Evolutionary conservation across 2,113 vertebrate genomes (phyloP).

Genomic region (Marmota flaviventris): DNA sequence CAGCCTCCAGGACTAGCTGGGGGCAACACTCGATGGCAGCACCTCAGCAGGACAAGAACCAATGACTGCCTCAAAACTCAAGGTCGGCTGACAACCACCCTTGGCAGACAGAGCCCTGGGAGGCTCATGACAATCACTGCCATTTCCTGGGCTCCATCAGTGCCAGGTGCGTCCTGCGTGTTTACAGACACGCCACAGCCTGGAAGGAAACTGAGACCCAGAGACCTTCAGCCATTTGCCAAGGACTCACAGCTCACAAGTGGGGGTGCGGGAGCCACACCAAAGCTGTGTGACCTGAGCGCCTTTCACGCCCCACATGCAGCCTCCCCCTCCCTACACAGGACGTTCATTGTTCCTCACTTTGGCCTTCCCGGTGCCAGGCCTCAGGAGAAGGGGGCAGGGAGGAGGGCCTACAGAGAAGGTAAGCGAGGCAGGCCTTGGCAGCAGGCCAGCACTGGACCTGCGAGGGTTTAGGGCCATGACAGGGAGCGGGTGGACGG

Average conservation of each 20-base stretch:
- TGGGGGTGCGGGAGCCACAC: background rate
- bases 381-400: background rate
- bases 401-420: background rate
- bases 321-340: too few species aligned
- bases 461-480: background rate
- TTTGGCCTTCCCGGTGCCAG: too few species aligned
- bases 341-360: too few species aligned
- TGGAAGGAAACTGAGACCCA: background rate
- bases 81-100: background rate
- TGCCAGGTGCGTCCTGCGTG: background rate
- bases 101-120: background rate
- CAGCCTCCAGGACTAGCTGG: background rate
- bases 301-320: background rate
- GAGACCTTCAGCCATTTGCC: background rate
- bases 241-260: background rate
- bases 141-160: rapidly evolving
- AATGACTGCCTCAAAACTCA: background rate
- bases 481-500: too few species aligned
- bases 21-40: background rate
- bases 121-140: background rate
- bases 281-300: background rate
- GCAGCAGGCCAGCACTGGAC: background rate
- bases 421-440: background rate
- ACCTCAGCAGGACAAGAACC: background rate
- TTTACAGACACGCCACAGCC: background rate